A percentile compares a stretch with the other conserved stretches of the same genome.
phyloP scores from a whole-genome alignment of 1,140 invertebrate genomes.

The Antheraea pernyi region DNA sequence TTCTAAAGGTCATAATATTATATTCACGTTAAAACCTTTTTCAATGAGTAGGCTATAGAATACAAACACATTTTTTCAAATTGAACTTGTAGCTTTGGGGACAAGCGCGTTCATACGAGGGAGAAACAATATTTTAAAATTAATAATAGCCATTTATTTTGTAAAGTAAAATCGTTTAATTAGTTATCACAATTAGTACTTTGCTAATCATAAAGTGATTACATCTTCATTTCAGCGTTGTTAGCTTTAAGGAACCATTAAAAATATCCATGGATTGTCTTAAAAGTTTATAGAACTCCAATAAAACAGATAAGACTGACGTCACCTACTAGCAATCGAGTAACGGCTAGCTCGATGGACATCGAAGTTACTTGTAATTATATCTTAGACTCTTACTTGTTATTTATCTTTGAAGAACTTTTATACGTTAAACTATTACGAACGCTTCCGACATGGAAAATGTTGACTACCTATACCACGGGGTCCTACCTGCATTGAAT shows the following conservation, averaged over 20 bases:
- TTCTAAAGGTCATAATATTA: too few species aligned
- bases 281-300: background rate
- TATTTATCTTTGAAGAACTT: background rate
- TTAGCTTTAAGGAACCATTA: background rate
- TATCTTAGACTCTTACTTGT: slow-evolving; percentile 3
- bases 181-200: too few species aligned
- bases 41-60: too few species aligned
- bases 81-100: too few species aligned
- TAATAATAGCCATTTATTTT: too few species aligned
- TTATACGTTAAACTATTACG: background rate
- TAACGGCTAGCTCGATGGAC: background rate
- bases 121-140: too few species aligned
- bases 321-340: background rate
- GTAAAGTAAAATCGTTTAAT: background rate
- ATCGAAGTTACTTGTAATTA: slow-evolving; percentile 6
- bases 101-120: too few species aligned
- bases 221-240: too few species aligned
- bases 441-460: background rate
- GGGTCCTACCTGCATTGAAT: too few species aligned
- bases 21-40: too few species aligned
- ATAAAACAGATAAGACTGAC: slow-evolving; percentile 5
- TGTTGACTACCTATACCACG: background rate
- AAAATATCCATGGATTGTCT: background rate
- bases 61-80: too few species aligned
- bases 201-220: too few species aligned